These are phyloP conservation scores for Suncus etruscus DNA, from an alignment of 2,113 vertebrate species.

Conservation along the genomic window DNA sequence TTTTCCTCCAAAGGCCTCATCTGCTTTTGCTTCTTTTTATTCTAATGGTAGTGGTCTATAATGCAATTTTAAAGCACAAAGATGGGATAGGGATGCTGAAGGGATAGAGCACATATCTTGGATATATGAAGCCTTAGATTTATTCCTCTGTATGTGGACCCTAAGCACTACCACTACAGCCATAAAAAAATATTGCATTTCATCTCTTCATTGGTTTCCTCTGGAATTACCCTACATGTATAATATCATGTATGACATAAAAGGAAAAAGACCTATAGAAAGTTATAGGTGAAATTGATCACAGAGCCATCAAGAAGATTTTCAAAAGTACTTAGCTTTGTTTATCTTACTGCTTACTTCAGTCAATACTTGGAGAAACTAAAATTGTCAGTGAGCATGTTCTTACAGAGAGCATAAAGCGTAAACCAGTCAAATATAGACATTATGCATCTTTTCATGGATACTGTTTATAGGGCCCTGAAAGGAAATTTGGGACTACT, in stretches of 20 bases:
- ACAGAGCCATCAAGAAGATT: neutral
- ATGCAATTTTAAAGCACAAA: too few relatives aligned
- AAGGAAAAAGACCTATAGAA: neutral
- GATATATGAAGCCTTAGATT: neutral
- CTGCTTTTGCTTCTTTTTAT: neutral
- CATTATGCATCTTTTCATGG: neutral
- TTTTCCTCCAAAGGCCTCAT: neutral
- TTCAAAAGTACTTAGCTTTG: neutral
- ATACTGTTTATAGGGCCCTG: neutral
- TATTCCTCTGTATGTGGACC: neutral
- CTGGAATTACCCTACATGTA: neutral
- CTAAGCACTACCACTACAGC: neutral
- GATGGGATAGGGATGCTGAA: too few relatives aligned
- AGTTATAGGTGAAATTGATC: neutral
- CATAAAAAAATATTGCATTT: neutral
- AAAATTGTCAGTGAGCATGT: neutral
- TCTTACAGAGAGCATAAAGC: neutral
- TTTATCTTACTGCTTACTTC: neutral
- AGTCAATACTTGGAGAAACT: neutral
- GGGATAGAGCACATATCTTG: too few relatives aligned
- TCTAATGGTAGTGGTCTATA: neutral
- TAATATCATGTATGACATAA: neutral
- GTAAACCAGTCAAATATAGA: neutral
- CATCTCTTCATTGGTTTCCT: neutral
- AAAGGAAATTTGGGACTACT: neutral